Base-by-base conservation (phyloP, 2,113 vertebrate genomes). In the Drymodes brunneopygia region DNA sequence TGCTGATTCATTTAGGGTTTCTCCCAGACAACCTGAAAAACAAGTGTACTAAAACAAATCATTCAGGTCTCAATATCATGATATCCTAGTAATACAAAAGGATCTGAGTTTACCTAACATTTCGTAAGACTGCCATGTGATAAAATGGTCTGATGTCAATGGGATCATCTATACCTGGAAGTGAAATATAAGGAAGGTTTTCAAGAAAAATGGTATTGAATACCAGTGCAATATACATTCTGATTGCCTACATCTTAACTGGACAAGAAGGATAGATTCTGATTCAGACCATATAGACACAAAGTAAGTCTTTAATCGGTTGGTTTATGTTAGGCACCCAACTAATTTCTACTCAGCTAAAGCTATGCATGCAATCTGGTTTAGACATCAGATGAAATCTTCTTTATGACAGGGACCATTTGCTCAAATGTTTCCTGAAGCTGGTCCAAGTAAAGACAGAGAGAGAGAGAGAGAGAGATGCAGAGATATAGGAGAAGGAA, bases 391-490 rank as follows among this genome's bases (percentile, higher is more conserved):
- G 12, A 36, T 44, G 64, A 47, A 54, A 77, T 23, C 15, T 35
- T 82, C 18, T 53, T 80, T 51, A 40, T 81, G 47, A 57, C 15
- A 50, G 50, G 14, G 21, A 81, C 6, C 3, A n/a, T 81, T 94
- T 78, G 6, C 15, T 79, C n/a, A 70, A 47, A 51, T 22, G 3
- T 54, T 89, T 89, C 35, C 56, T 66, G 51, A 81, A 87, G 81
- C 0, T n/a, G 24, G 7, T 48, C 17, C 31, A 91, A 91, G 54
- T 40, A 36, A 58, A 78, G 69, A 60, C 3, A 56, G 31, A 86
- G 2, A 40, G 9, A 0, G 1, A 86, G 2, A 40, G 9, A 0
- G 1, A 78, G 14, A 44, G 3, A 36, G 1, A 45, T 19, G 44
- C 5, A 66, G 2, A 77, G 3, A 74, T 11, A 53, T 1, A 50